Evolutionary conservation across 2,113 vertebrate genomes (phyloP).

Genomic region (Platanista minor): DNA sequence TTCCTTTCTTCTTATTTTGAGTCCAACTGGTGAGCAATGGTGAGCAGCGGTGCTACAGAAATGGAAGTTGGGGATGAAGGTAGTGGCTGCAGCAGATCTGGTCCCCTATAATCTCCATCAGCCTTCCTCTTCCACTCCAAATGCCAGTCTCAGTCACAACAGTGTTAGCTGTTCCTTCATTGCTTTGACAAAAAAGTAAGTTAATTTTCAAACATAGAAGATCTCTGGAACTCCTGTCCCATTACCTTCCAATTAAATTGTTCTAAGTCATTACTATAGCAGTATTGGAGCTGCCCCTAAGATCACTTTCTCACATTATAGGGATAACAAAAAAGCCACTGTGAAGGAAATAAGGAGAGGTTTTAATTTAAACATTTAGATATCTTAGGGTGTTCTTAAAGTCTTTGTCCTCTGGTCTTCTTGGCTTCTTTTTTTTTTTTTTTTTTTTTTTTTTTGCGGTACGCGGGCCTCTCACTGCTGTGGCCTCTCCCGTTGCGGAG

Average conservation of each 20-base stretch:
- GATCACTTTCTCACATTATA: not conserved
- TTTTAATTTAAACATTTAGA: not conserved
- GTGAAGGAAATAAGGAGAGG: not conserved
- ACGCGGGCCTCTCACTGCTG: too few relatives aligned
- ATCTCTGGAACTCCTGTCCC: not conserved
- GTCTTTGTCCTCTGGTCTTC: not conserved
- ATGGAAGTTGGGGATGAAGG: not conserved
- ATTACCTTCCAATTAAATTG: not conserved
- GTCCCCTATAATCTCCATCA: not conserved
- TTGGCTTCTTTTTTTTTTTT: not conserved
- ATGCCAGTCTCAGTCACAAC: not conserved
- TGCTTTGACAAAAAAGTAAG: not conserved
- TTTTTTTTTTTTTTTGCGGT: too few relatives aligned
- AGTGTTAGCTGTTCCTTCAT: not conserved
- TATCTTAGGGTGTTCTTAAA: not conserved
- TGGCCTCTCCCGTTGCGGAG: too few relatives aligned
- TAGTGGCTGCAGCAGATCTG: not conserved
- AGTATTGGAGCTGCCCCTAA: not conserved
- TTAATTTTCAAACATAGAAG: not conserved
- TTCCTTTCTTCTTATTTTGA: not conserved
- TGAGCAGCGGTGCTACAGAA: not conserved
- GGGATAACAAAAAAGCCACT: not conserved
- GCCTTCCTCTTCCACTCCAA: not conserved
- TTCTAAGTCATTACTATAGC: not conserved
- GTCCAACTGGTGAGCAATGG: not conserved